Evolutionary conservation across 2,113 vertebrate species (phyloP).

Genomic region (Trichomycterus rosablanca): DNA sequence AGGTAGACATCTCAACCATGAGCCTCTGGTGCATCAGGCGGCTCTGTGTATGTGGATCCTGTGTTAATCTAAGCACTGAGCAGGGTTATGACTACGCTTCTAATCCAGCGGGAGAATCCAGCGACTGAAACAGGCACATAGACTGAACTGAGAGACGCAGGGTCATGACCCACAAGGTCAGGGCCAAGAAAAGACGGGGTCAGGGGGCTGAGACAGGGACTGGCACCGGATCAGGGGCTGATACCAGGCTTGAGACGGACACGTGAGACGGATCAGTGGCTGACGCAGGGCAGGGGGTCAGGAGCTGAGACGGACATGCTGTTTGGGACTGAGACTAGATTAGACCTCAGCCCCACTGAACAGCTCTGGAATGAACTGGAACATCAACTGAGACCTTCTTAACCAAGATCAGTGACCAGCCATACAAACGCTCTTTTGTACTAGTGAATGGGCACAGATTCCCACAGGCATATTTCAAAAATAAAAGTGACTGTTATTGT

Average conservation of each 20-base stretch:
- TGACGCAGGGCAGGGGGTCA: constrained; percentile 14
- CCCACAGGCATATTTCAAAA: no score
- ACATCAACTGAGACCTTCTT: no score
- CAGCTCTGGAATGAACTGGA: no score
- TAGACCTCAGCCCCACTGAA: neutral
- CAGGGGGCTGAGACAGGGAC: constrained; percentile 15
- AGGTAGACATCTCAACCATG: no score
- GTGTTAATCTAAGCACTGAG: no score
- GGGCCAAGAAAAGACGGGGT: constrained; percentile 8
- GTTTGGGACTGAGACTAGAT: neutral
- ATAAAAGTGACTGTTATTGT: no score
- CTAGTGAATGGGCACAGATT: no score
- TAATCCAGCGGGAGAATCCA: neutral
- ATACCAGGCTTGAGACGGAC: constrained; percentile 9
- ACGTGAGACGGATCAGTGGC: constrained; percentile 14
- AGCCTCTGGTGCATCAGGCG: no score
- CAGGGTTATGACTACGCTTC: no score
- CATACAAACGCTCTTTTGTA: no score
- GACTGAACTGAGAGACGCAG: neutral
- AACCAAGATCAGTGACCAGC: no score
- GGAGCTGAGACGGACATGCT: neutral
- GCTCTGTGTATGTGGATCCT: no score
- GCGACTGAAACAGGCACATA: neutral
- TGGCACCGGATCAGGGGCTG: constrained; percentile 6
- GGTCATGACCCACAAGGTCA: constrained; percentile 20